phyloP scores from a whole-genome alignment of 92 coral and sea anemone species.

The Anthopleura xanthogrammica region DNA sequence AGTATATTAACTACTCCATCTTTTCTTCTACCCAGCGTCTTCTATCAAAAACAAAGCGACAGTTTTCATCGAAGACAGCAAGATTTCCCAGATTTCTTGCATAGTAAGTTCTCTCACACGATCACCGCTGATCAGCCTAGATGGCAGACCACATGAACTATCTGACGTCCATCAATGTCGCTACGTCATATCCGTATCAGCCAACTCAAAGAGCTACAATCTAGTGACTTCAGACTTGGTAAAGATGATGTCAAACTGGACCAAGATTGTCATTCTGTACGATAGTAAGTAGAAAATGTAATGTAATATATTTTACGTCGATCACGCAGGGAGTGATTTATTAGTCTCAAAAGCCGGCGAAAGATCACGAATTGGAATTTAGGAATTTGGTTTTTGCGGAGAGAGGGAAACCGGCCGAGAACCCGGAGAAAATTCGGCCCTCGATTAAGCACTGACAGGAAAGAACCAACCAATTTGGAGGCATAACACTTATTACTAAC shows the following conservation, averaged over 20 bases:
- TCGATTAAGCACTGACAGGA: too few species aligned
- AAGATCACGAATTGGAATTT: too few species aligned
- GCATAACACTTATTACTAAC: too few species aligned
- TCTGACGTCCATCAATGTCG: conserved; percentile 1
- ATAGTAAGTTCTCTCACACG: conserved; percentile 18
- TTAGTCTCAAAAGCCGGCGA: too few species aligned
- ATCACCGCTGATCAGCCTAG: conserved; percentile 19
- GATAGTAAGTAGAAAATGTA: neutral
- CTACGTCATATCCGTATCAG: conserved; percentile 18
- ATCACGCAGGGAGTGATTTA: too few species aligned
- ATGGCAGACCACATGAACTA: conserved; percentile 8
- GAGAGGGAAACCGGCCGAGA: too few species aligned
- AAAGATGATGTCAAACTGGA: conserved; percentile 14
- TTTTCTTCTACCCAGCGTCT: neutral
- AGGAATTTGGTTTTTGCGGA: too few species aligned
- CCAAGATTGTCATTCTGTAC: conserved; percentile 7
- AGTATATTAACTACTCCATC: neutral
- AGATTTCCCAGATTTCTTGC: conserved; percentile 4
- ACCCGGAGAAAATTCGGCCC: too few species aligned
- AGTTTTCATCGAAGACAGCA: conserved; percentile 9
- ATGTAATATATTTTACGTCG: too few species aligned
- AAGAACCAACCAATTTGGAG: too few species aligned
- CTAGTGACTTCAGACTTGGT: conserved; percentile 8
- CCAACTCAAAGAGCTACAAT: neutral
- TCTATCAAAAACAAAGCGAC: conserved; percentile 2